phyloP scores from a whole-genome alignment of 2,888 invertebrate genomes.

The Ctenicera cuprea region DNA sequence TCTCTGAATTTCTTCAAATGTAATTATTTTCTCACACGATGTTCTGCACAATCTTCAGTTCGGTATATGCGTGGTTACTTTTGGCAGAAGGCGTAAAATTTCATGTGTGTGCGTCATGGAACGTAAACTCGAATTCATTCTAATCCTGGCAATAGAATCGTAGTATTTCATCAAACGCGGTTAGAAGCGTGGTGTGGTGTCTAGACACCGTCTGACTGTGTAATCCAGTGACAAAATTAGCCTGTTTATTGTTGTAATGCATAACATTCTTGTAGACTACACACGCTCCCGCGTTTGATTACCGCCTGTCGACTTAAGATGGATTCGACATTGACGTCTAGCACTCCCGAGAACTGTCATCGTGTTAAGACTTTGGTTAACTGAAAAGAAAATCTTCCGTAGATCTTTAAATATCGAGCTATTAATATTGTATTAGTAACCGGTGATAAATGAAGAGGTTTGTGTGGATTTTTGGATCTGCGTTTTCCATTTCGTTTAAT shows the following conservation, averaged over 20 bases:
- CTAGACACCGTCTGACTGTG: slow-evolving; percentile 61
- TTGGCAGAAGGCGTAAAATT: slow-evolving; percentile 40
- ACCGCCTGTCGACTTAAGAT: slow-evolving; percentile 44
- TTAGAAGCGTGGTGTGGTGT: slow-evolving; percentile 52
- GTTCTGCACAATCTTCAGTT: not conserved
- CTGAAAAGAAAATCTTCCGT: slow-evolving; percentile 38
- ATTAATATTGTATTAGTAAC: no score
- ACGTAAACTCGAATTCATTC: slow-evolving; percentile 47
- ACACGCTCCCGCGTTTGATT: slow-evolving; percentile 49
- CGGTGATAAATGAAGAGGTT: no score
- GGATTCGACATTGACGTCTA: slow-evolving; percentile 48
- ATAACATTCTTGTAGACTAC: slow-evolving; percentile 58
- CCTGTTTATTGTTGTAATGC: slow-evolving; percentile 61
- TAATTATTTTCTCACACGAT: no score
- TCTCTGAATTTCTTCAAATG: no score
- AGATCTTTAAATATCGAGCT: slow-evolving; percentile 6
- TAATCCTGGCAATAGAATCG: slow-evolving; percentile 49
- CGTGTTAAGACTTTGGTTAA: slow-evolving; percentile 10
- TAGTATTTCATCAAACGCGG: slow-evolving; percentile 48
- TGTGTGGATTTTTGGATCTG: no score
- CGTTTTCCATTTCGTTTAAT: no score
- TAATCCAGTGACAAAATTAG: slow-evolving; percentile 62
- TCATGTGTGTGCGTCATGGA: slow-evolving; percentile 35
- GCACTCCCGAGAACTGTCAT: slow-evolving; percentile 45
- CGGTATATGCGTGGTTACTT: not conserved